These are phyloP conservation scores for Heliconius himera DNA, from an alignment of 1,140 invertebrate species.

Conservation along the genomic window DNA sequence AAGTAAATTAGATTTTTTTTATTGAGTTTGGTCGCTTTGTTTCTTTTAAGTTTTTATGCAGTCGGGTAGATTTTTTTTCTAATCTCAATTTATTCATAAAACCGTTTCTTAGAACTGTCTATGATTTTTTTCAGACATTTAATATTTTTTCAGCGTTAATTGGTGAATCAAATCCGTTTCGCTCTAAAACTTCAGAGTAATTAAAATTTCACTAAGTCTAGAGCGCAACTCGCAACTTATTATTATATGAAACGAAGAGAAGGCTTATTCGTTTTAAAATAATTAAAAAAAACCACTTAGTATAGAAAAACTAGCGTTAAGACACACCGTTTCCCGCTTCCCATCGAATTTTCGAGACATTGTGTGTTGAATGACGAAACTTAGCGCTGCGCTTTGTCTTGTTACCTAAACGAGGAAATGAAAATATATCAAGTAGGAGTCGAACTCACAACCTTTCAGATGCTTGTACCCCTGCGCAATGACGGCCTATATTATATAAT, in stretches of 20 bases:
- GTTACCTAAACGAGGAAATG: not conserved
- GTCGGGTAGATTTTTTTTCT: too few species aligned
- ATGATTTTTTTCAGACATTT: not conserved
- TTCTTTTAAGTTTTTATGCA: too few species aligned
- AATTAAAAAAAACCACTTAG: too few species aligned
- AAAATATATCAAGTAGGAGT: not conserved
- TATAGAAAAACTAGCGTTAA: too few species aligned
- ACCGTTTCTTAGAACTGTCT: not conserved
- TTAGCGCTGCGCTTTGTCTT: not conserved
- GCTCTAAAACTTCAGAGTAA: slow-evolving; percentile 5
- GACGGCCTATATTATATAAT: too few species aligned
- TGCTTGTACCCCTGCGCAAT: not conserved
- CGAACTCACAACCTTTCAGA: not conserved
- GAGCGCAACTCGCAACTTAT: not conserved
- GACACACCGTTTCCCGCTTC: too few species aligned
- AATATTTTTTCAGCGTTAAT: not conserved
- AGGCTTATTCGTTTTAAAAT: too few species aligned
- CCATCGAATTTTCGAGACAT: too few species aligned
- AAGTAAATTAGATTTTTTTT: too few species aligned
- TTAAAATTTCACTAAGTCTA: not conserved
- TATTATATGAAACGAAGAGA: not conserved
- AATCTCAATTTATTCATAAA: too few species aligned
- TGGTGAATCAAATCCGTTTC: not conserved
- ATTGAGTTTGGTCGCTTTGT: too few species aligned
- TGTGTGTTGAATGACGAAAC: too few species aligned